Conservation (phyloP, 2,888 invertebrate genomes). For the Hydraecia micacea region DNA sequence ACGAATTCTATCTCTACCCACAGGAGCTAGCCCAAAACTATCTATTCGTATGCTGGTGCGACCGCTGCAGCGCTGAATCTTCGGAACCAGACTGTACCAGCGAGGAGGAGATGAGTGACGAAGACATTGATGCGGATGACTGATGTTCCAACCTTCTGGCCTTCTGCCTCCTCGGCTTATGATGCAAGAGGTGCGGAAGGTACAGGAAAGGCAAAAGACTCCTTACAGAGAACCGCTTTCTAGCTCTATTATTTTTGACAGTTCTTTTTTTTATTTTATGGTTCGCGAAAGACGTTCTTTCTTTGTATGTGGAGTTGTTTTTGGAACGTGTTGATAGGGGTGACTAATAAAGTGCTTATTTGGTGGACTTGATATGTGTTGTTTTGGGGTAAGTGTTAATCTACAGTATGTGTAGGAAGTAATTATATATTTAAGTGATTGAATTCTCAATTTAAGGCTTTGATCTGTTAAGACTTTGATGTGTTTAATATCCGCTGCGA, state of each 20-base stretch:
- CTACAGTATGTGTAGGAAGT: conserved; percentile 3
- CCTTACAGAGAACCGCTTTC: conserved; percentile 25
- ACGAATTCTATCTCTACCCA: neutral
- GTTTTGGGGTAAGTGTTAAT: conserved; percentile 15
- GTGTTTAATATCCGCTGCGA: neutral
- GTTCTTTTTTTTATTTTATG: conserved; percentile 29
- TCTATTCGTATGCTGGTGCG: conserved; percentile 95
- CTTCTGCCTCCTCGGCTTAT: conserved; percentile 86
- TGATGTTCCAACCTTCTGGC: conserved; percentile 89
- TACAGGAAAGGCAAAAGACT: conserved; percentile 41
- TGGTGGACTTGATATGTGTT: neutral
- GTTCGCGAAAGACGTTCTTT: conserved; percentile 34
- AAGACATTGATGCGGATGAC: conserved; percentile 86
- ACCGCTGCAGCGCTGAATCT: conserved; percentile 93
- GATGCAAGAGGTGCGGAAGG: conserved; percentile 57
- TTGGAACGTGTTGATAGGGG: conserved; percentile 4
- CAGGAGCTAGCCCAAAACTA: conserved; percentile 93
- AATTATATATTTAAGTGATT: neutral
- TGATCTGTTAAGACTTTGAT: too few relatives aligned
- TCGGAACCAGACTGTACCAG: conserved; percentile 95
- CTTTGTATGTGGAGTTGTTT: conserved; percentile 40
- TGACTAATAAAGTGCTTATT: conserved; percentile 18
- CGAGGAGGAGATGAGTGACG: conserved; percentile 93
- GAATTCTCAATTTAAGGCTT: conserved; percentile 9
- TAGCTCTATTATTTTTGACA: conserved; percentile 13